phyloP scores from a whole-genome alignment of 2,888 invertebrate species.

The Temnothorax ravouxi region DNA sequence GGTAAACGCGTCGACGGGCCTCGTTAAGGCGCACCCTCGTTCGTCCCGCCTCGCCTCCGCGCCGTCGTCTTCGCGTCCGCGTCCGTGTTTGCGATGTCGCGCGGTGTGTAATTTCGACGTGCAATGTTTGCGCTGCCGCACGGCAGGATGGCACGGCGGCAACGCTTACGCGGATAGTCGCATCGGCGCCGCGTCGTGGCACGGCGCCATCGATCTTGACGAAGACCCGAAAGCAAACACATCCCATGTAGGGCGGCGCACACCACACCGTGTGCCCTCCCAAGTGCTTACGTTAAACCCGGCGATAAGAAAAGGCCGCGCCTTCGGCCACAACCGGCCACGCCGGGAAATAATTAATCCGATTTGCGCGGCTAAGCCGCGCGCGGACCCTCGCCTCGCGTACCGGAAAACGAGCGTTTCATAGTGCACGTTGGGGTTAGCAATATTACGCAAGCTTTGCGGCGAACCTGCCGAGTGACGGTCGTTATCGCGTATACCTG shows the following conservation, averaged over 20 bases:
- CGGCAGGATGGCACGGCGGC: constrained; percentile 15
- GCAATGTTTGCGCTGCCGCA: constrained; percentile 64
- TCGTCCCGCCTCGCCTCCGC: constrained; percentile 11
- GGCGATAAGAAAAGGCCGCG: constrained; percentile 49
- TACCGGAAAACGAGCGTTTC: constrained; percentile 46
- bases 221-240: constrained; percentile 46
- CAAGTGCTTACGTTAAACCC: constrained; percentile 41
- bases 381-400: not conserved
- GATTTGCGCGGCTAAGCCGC: constrained; percentile 51
- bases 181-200: constrained; percentile 43
- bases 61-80: constrained; percentile 28
- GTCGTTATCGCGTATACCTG: not conserved
- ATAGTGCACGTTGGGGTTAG: not conserved
- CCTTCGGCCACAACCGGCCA: constrained; percentile 36
- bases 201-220: constrained; percentile 51
- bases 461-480: not conserved
- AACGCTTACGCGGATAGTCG: constrained; percentile 33
- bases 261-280: not conserved
- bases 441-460: constrained; percentile 9
- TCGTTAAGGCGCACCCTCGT: constrained; percentile 53
- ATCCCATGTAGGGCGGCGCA: not conserved
- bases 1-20: constrained; percentile 44
- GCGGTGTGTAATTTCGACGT: constrained; percentile 66
- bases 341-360: constrained; percentile 54
- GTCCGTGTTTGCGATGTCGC: constrained; percentile 59